Evolutionary conservation across 2,113 vertebrate species (phyloP), one percentile per base, ranked within the genome.

Genomic region (Ptyas mucosa): DNA sequence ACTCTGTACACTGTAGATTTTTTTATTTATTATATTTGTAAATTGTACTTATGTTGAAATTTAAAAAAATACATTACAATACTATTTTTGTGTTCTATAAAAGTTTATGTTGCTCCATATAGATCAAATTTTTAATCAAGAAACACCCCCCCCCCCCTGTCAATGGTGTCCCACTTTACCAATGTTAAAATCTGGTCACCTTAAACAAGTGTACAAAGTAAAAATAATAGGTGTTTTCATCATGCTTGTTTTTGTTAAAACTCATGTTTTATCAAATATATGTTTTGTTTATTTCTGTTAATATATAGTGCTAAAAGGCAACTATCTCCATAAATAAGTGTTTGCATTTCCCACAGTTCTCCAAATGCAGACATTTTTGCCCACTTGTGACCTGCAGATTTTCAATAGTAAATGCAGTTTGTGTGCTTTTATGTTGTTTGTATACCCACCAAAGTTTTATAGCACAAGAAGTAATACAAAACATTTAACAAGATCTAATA

Each of bases 401-500:
- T 81, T 81, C 34, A 81, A 8, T 43, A 9, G 75, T 43, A 21
- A 81, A 81, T 43, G 34, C 8, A 43, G 8, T 81, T 81, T 21
- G 34, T 43, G 43, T 81, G 18, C 64, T 81, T 81, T 39, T 81
- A 81, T 20, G 15, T 81, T 81, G 34, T 39, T 43, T 81, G 18
- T 81, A 81, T 81, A 29, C 49, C 49, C 24, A 87, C 12, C 11
- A n/a, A 81, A 39, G 69, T 81, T 81, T 81, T 39, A 29, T 52
- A 49, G 12, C 85, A 52, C 5, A 29, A 87, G 23, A 52, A 29
- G 7, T 52, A 52, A 52, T 51, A 8, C 49, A 49, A 12, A 49
- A 91, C 18, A 26, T 90, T 12, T 26, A 93, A 20, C 58, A 58
- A 91, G 0, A 0, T 89, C 92, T 91, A 61, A 0, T 0, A 26